These are phyloP conservation scores for Tapirus indicus DNA, from an alignment of 2,797 vertebrate genomes.

Conservation along the genomic window DNA sequence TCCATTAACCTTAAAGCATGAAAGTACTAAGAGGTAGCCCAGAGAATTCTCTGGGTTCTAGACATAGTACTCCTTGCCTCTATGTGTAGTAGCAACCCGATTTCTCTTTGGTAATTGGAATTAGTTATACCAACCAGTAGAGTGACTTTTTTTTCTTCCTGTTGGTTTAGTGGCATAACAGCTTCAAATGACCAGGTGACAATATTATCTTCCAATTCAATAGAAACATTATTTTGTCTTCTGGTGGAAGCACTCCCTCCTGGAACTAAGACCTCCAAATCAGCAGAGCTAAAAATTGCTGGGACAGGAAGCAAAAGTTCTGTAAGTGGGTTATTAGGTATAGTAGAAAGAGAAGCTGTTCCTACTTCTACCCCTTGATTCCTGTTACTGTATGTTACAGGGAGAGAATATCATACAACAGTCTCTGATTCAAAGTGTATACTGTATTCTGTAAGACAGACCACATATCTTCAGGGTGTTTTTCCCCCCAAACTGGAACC, in stretches of 20 bases:
- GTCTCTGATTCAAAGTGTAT: background rate
- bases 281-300: background rate
- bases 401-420: background rate
- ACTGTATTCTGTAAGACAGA: background rate
- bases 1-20: background rate
- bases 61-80: background rate
- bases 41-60: background rate
- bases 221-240: conserved; percentile 19
- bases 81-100: background rate
- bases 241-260: background rate
- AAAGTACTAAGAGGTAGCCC: background rate
- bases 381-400: background rate
- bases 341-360: background rate
- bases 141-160: background rate
- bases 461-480: background rate
- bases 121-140: background rate
- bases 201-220: background rate
- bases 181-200: background rate
- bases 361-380: background rate
- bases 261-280: background rate
- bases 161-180: background rate
- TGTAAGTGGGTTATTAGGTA: background rate
- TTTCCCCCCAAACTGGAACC: too few species aligned
- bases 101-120: background rate
- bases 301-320: background rate